Evolutionary conservation across 2,113 vertebrate genomes (phyloP).

Genomic region (Etheostoma cragini): DNA sequence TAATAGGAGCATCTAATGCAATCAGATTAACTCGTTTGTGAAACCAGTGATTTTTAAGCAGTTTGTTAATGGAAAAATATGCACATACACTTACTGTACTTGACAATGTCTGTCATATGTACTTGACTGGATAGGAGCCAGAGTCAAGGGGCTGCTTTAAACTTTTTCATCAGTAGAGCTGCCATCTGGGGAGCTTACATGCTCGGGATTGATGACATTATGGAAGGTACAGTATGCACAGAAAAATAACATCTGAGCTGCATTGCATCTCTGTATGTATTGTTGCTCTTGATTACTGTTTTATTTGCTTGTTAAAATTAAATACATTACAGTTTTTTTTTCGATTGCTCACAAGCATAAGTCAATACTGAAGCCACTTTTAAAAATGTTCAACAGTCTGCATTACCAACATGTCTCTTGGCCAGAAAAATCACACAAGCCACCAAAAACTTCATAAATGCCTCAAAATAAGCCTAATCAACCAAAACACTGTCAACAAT

Average conservation of each 20-base stretch:
- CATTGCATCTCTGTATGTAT: not conserved
- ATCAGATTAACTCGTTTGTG: not conserved
- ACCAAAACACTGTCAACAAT: too few species aligned
- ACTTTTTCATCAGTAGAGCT: not conserved
- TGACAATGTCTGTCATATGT: not conserved
- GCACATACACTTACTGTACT: not conserved
- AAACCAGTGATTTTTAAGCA: constrained; percentile 4
- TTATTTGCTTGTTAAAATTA: constrained; percentile 8
- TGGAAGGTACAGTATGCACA: not conserved
- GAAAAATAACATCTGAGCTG: not conserved
- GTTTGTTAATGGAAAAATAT: not conserved
- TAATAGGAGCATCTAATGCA: not conserved
- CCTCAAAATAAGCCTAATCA: too few species aligned
- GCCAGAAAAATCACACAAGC: too few species aligned
- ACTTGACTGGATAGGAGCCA: constrained; percentile 1
- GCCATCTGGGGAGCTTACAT: not conserved
- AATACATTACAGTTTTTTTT: not conserved
- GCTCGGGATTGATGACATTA: not conserved
- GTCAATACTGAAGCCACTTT: too few species aligned
- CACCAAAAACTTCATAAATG: too few species aligned
- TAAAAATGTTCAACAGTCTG: too few species aligned
- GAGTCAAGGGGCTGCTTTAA: constrained; percentile 4
- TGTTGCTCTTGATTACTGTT: not conserved
- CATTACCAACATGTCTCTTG: too few species aligned
- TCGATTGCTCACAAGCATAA: too few species aligned